Conservation (phyloP, 2,888 invertebrate species). For the Notodonta ziczac region DNA sequence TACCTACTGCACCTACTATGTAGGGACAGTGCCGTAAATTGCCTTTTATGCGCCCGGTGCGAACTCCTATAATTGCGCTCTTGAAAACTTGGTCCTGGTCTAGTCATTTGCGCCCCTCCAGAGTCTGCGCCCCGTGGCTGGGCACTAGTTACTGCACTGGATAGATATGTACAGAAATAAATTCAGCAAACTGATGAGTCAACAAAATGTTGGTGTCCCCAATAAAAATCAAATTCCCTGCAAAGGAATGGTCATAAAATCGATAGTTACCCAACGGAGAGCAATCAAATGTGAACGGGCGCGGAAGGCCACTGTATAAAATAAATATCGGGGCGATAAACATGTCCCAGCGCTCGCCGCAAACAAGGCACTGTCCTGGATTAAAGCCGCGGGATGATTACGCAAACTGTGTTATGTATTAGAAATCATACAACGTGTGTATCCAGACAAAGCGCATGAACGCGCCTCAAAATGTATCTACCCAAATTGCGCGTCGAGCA, state of each 20-base stretch:
- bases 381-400: neutral
- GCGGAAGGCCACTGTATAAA: constrained; percentile 26
- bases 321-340: constrained; percentile 37
- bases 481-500: no score
- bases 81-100: no score
- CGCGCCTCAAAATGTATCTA: no score
- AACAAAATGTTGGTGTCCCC: constrained; percentile 4
- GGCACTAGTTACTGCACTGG: no score
- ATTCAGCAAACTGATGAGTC: constrained; percentile 6
- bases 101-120: no score
- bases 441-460: no score
- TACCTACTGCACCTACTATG: no score
- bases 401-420: neutral
- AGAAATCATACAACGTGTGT: neutral
- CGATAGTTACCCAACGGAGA: constrained; percentile 15
- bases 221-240: constrained; percentile 15
- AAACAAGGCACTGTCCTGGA: constrained; percentile 23
- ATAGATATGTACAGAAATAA: neutral
- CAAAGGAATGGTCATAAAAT: constrained; percentile 13
- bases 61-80: no score
- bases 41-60: no score
- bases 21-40: no score
- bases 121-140: no score
- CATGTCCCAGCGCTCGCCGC: constrained; percentile 22
- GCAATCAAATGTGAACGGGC: constrained; percentile 22